A percentile compares a stretch with the other conserved stretches of the same genome.
These are phyloP conservation scores for Psilopsiagon aymara DNA, from an alignment of 2,113 vertebrate species.

Conservation along the genomic window DNA sequence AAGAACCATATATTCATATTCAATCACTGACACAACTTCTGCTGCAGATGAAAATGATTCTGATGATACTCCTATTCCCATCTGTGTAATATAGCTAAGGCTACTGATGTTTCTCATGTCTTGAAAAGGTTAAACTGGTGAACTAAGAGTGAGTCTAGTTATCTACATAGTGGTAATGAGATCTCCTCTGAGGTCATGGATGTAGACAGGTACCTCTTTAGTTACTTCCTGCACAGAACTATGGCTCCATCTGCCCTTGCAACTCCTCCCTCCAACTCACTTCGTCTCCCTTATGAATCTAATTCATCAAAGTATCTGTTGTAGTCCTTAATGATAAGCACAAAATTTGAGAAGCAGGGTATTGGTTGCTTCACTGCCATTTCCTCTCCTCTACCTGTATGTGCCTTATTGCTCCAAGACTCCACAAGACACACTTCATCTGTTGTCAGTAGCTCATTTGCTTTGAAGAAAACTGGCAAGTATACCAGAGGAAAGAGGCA, in stretches of 20 bases:
- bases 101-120: not conserved
- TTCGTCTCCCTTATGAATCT: not conserved
- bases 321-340: not conserved
- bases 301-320: not conserved
- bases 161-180: not conserved
- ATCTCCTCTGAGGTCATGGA: not conserved
- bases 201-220: not conserved
- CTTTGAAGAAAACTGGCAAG: conserved; percentile 4
- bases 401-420: not conserved
- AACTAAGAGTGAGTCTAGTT: not conserved
- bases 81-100: not conserved
- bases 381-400: not conserved
- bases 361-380: accelerated
- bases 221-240: not conserved
- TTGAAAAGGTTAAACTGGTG: not conserved
- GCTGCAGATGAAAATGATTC: not conserved
- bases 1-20: not conserved
- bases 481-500: not conserved
- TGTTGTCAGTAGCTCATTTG: not conserved
- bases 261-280: not conserved
- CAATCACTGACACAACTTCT: not conserved
- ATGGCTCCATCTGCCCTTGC: not conserved
- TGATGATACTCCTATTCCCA: not conserved
- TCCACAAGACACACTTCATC: not conserved
- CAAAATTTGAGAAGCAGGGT: not conserved